A percentile compares a stretch with the other conserved stretches of the same genome.
phyloP scores from a whole-genome alignment of 2,113 vertebrate genomes.

The Tylochromis polylepis region DNA sequence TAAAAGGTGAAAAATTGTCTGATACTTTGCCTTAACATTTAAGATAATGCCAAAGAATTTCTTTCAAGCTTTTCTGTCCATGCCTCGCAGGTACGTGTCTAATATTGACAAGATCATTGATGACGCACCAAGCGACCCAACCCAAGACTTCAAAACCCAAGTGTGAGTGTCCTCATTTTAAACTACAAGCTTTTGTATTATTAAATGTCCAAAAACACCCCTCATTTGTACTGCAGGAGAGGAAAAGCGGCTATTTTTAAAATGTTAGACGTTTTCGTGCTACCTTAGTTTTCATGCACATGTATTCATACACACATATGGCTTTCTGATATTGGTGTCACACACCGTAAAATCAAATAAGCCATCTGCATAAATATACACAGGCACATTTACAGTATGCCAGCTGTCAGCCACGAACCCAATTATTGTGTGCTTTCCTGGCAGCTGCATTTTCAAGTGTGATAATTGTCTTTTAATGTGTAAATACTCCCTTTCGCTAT shows the following conservation, averaged over 20 bases:
- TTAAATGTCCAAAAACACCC: neutral
- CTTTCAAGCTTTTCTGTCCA: neutral
- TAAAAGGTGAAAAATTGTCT: neutral
- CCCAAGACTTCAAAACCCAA: conserved; percentile 98
- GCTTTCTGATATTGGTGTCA: neutral
- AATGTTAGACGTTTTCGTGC: neutral
- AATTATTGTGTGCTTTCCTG: neutral
- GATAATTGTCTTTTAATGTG: neutral
- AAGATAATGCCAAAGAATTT: neutral
- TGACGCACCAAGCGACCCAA: conserved; percentile 88
- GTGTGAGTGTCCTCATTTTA: conserved; percentile 79
- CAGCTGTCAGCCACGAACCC: neutral
- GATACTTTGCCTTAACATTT: neutral
- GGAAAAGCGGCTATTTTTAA: neutral
- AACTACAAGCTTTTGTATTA: neutral
- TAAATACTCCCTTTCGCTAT: neutral
- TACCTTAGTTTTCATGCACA: neutral
- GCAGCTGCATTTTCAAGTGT: neutral
- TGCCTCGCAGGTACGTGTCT: conserved; percentile 84
- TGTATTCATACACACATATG: neutral
- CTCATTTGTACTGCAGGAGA: neutral
- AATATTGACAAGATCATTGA: conserved; percentile 93
- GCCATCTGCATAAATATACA: neutral
- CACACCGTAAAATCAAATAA: neutral
- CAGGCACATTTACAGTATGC: neutral